Evolutionary conservation across 2,888 invertebrate species (phyloP), one percentile per base, ranked within the genome.

Genomic region (Drosophila stalkeri): DNA sequence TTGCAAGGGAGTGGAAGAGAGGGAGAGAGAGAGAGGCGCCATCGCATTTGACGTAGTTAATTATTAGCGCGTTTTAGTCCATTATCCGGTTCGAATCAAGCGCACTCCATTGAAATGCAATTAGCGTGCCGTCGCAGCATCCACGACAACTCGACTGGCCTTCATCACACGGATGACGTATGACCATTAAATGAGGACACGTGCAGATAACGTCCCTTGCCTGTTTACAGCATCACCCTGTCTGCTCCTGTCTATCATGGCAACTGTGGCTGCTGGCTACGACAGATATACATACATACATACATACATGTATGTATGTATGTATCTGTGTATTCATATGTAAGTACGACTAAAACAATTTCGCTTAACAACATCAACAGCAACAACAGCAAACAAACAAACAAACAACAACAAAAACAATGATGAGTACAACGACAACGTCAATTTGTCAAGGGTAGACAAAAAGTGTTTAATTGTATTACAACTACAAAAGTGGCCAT

Each of bases 1-100:
- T 43, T 14, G 46, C 16, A 16, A 16, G 27, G 1, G 8, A 1
- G 12, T 4, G 20, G 44, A 0, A 2, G 43, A 20, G 27, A 0
- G 23, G 0, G 27, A 2, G 1, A 2, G 43, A 20, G 27, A 0
- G 23, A 0, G 27, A 2, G 11, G n/a, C 7, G 31, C 27, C 5
- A 43, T 33, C 31, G 64, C 82, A 66, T 84, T 81, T 65, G 59
- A 37, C 71, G 68, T 76, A 84, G 88, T 87, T 86, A 87, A 87
- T 87, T 87, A 87, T 87, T 86, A 75, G 76, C 69, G 75, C 82
- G 73, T 88, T 87, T 88, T 80, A 86, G 86, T 86, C 90, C 90
- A 86, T 85, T 85, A 90, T 86, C 90, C 63, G 44, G 60, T 55
- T 77, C 77, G 73, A 73, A 76, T 73, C 80, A 70, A 73, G 67